Conservation (phyloP, 2,888 invertebrate genomes). For the Tenthredo mesomela region DNA sequence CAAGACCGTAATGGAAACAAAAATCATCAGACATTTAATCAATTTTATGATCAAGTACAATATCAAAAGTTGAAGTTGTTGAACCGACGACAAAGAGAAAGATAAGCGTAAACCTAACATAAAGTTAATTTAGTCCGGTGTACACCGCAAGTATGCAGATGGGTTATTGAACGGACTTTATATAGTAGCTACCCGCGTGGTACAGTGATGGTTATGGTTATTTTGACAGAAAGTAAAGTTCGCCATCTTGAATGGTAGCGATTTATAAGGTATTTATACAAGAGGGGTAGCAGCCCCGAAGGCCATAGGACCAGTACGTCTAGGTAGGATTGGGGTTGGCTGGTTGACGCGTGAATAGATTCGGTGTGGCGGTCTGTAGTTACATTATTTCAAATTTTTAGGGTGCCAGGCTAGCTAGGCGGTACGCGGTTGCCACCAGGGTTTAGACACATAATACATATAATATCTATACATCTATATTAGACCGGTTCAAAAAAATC, state of each 20-base stretch:
- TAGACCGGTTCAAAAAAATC: too few species aligned
- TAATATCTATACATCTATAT: background rate
- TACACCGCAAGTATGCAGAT: background rate
- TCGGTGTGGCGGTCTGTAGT: slow-evolving; percentile 46
- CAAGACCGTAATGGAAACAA: too few species aligned
- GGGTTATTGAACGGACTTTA: background rate
- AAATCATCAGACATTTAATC: background rate
- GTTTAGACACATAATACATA: slow-evolving; percentile 22
- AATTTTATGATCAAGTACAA: background rate
- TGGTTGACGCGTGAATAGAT: slow-evolving; percentile 41
- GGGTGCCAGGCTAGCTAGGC: background rate
- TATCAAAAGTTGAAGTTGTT: background rate
- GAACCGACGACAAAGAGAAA: background rate
- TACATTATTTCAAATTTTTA: slow-evolving; percentile 48
- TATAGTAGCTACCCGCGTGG: background rate
- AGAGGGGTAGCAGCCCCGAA: slow-evolving; percentile 62
- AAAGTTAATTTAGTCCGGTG: background rate
- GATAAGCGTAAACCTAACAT: too few species aligned
- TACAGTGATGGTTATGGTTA: slow-evolving; percentile 61
- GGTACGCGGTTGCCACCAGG: background rate
- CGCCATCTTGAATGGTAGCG: slow-evolving; percentile 70
- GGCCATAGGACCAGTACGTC: slow-evolving; percentile 20
- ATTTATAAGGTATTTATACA: slow-evolving; percentile 62
- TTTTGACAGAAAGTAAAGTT: slow-evolving; percentile 66
- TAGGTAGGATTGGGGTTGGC: slow-evolving; percentile 27